phyloP scores from a whole-genome alignment of 2,888 invertebrate genomes.

The Cataglyphis altisquamis region DNA sequence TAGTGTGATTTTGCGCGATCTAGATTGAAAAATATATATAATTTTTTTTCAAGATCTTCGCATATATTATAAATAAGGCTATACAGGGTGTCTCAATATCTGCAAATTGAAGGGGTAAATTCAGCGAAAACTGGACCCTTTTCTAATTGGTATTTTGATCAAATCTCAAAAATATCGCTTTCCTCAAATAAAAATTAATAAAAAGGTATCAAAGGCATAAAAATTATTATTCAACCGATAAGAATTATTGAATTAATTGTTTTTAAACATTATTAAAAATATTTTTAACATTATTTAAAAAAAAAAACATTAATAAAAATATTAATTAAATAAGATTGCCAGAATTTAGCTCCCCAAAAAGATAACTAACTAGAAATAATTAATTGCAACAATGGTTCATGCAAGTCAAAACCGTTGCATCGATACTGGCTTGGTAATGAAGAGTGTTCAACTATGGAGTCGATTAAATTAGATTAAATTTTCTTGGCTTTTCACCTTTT shows the following conservation, averaged over 20 bases:
- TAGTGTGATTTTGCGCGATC: constrained; percentile 3
- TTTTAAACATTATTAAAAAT: no score
- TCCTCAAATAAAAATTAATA: no score
- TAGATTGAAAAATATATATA: background rate
- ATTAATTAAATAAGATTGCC: constrained; percentile 5
- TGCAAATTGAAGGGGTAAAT: no score
- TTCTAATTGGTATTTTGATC: no score
- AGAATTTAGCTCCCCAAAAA: constrained; percentile 10
- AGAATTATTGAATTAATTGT: no score
- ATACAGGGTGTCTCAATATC: background rate
- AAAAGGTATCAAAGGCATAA: no score
- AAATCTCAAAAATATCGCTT: no score
- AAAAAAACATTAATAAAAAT: background rate
- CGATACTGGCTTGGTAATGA: background rate
- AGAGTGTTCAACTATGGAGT: background rate
- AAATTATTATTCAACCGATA: no score
- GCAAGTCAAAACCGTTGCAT: constrained; percentile 29
- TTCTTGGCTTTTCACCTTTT: background rate
- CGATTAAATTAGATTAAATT: constrained; percentile 16
- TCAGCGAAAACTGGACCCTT: no score
- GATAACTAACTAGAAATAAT: constrained; percentile 12
- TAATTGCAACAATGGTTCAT: background rate
- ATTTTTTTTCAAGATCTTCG: constrained; percentile 10
- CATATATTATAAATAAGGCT: constrained; percentile 10
- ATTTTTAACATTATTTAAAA: no score